Percentiles rank a stretch among this genome's conserved stretches.
Conservation (phyloP, 2,113 vertebrate species). For the Raja brachyura region DNA sequence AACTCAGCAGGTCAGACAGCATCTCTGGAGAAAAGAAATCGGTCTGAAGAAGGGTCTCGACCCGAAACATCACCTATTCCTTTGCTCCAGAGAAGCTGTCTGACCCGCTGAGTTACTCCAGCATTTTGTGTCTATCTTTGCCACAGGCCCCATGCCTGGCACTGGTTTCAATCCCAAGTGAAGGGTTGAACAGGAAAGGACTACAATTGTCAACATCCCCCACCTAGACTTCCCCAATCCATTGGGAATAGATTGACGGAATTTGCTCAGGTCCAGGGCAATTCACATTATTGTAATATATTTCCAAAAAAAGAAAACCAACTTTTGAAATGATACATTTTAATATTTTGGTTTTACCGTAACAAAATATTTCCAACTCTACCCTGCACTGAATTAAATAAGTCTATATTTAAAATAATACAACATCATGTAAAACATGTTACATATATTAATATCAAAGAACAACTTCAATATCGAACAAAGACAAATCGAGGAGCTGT, state of each 20-base stretch:
- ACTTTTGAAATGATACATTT: neutral
- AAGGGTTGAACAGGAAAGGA: neutral
- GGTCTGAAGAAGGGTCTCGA: no score
- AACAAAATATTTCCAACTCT: neutral
- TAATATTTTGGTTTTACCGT: neutral
- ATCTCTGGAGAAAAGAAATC: no score
- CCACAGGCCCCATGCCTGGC: neutral
- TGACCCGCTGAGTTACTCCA: no score
- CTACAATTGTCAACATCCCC: neutral
- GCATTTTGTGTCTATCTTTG: no score
- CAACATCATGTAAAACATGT: constrained; percentile 16
- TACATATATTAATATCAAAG: constrained; percentile 11
- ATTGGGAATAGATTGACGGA: neutral
- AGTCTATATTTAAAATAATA: neutral
- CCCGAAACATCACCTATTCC: no score
- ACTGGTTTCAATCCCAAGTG: neutral
- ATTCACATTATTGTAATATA: neutral
- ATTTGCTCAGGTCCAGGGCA: neutral
- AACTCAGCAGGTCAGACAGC: no score
- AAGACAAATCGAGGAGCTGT: neutral
- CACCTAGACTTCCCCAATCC: neutral
- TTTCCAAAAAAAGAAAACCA: neutral
- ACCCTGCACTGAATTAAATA: constrained; percentile 3
- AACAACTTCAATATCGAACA: neutral
- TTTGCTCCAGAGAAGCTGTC: no score